Conservation (phyloP, 1,140 invertebrate genomes). For the Drosophila nasuta region DNA sequence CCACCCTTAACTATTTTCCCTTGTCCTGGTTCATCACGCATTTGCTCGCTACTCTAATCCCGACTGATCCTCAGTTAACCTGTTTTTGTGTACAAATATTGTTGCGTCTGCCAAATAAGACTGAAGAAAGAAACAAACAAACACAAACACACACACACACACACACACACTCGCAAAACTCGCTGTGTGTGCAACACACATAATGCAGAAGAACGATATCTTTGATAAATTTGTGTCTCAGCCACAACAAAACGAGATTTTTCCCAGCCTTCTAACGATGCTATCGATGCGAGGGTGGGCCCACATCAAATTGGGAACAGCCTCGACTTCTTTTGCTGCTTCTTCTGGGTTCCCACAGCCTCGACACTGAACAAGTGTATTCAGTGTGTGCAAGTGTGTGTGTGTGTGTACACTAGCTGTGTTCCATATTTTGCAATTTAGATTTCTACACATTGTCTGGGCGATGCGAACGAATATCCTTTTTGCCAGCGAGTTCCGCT, state of each 20-base stretch:
- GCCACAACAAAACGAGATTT: constrained; percentile 80
- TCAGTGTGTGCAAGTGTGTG: constrained; percentile 9
- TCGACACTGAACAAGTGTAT: background rate
- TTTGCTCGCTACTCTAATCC: constrained; percentile 50
- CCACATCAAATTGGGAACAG: constrained; percentile 73
- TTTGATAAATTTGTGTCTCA: constrained; percentile 27
- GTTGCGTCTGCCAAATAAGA: constrained; percentile 30
- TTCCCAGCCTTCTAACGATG: constrained; percentile 70
- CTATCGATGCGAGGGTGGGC: constrained; percentile 73
- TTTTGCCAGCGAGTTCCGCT: constrained; percentile 60
- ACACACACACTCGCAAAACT: background rate
- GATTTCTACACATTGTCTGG: constrained; percentile 73
- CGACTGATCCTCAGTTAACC: constrained; percentile 69
- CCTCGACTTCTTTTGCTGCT: constrained; percentile 12
- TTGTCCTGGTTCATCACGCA: constrained; percentile 15
- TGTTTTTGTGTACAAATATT: constrained; percentile 62
- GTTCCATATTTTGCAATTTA: constrained; percentile 79
- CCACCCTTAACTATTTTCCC: constrained; percentile 57
- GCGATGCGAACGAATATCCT: constrained; percentile 40
- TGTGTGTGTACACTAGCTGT: constrained; percentile 25
- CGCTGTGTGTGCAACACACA: background rate
- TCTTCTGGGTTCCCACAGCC: constrained; percentile 53
- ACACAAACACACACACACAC: constrained; percentile 24
- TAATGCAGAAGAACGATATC: constrained; percentile 8
- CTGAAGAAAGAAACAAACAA: constrained; percentile 12